Conservation (phyloP, 2,113 vertebrate species). For the Felis chaus region DNA sequence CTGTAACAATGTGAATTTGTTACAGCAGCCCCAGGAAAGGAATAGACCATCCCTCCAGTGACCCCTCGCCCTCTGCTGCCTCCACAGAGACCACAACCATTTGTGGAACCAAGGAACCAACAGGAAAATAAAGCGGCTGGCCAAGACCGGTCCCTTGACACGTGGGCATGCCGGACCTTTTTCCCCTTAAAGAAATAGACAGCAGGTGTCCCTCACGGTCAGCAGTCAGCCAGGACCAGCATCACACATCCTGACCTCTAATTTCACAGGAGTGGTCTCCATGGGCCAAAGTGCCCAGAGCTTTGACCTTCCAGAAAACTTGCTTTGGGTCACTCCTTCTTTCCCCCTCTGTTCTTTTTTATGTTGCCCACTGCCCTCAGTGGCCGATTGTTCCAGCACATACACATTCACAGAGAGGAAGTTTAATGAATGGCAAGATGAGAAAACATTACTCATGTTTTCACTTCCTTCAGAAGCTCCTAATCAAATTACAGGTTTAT, state of each 20-base stretch:
- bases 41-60: neutral
- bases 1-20: neutral
- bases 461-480: neutral
- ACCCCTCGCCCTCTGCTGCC: neutral
- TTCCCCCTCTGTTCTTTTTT: neutral
- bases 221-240: too few relatives aligned
- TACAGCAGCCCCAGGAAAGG: fast-evolving
- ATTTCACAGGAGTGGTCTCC: neutral
- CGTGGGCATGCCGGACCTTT: fast-evolving
- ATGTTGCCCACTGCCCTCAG: neutral
- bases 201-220: too few relatives aligned
- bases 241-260: fast-evolving
- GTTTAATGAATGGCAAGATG: neutral
- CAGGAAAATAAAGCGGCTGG: neutral
- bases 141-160: neutral
- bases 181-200: neutral
- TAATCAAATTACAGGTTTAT: neutral
- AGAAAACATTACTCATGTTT: neutral
- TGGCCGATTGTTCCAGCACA: neutral
- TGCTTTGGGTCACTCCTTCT: neutral
- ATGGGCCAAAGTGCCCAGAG: neutral
- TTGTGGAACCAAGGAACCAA: neutral
- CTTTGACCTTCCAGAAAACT: neutral
- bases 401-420: neutral
- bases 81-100: neutral